phyloP scores from a whole-genome alignment of 2,888 invertebrate genomes.

The Clanis bilineata region DNA sequence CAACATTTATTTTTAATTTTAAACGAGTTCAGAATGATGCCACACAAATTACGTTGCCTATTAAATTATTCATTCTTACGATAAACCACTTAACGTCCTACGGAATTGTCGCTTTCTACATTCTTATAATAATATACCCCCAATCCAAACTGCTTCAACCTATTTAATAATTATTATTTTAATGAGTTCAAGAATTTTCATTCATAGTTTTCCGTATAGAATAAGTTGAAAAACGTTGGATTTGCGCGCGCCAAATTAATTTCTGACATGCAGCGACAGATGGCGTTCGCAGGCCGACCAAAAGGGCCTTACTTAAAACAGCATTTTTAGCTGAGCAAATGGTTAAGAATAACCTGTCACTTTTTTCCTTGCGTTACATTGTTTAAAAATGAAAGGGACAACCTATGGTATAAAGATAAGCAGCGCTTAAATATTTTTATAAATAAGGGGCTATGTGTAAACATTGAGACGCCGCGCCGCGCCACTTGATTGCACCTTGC shows the following conservation, averaged over 20 bases:
- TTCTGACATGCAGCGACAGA: neutral
- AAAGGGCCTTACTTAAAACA: too few species aligned
- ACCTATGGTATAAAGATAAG: too few species aligned
- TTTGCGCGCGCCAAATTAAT: neutral
- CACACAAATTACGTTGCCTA: slow-evolving; percentile 40
- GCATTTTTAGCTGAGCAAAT: too few species aligned
- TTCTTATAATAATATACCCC: neutral
- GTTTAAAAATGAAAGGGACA: too few species aligned
- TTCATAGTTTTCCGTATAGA: too few species aligned
- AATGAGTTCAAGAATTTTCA: too few species aligned
- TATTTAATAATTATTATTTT: slow-evolving; percentile 1
- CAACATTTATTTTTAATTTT: slow-evolving; percentile 67
- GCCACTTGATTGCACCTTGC: too few species aligned
- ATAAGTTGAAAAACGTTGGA: neutral
- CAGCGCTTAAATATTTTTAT: too few species aligned
- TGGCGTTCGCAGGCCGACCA: slow-evolving; percentile 7
- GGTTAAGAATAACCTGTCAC: too few species aligned
- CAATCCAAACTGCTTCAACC: neutral
- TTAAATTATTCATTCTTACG: slow-evolving; percentile 52
- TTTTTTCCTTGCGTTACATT: too few species aligned
- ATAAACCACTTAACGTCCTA: neutral
- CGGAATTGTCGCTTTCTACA: neutral
- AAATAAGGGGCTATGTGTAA: too few species aligned
- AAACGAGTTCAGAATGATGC: slow-evolving; percentile 31
- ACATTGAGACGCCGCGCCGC: too few species aligned